Evolutionary conservation across 1,140 invertebrate genomes (phyloP), one percentile per base, ranked within the genome.

Genomic region (Amyelois transitella): DNA sequence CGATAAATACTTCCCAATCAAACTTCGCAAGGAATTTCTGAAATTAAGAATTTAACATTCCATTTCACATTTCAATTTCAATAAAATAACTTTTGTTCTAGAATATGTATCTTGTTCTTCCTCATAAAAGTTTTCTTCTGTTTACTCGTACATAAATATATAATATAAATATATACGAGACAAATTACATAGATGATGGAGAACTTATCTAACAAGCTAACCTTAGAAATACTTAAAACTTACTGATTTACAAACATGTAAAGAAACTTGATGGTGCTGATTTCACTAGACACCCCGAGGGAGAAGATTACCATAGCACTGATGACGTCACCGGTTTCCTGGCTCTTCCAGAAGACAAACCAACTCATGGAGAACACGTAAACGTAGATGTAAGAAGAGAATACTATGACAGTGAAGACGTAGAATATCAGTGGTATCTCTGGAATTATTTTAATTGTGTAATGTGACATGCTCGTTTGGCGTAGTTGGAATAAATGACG

Each of bases 351-450:
- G 58, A 76, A 80, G 0, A 79, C 60, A 49, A 71, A 78, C 72
- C 75, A 78, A 0, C 62, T 4, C 59, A 72, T 66, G 0, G 76
- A 82, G 6, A 77, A 32, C 5, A 76, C 25, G 38, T 75, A 80
- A 0, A 71, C 54, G 60, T 78, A 82, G 59, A 69, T 53, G 51
- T 70, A 82, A 2, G 53, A 43, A 1, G 54, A 0, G 1, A 54
- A 19, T 6, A 58, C 28, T 2, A 62, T n/a, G 0, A 58, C 24
- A 0, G 60, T 54, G 7, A 64, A 2, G 5, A 74, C 47, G 49
- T 77, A 73, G 17, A 60, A 59, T 6, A 69, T 12, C 0, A 62
- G 18, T 3, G 72, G 58, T 12, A 66, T 67, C 1, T 53, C 72
- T 77, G 60, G n/a, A 60, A 45, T n/a, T 0, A 21, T 19, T 1